Evolutionary conservation across 2,888 invertebrate genomes (phyloP).

Genomic region (Opisthograptis luteolata): DNA sequence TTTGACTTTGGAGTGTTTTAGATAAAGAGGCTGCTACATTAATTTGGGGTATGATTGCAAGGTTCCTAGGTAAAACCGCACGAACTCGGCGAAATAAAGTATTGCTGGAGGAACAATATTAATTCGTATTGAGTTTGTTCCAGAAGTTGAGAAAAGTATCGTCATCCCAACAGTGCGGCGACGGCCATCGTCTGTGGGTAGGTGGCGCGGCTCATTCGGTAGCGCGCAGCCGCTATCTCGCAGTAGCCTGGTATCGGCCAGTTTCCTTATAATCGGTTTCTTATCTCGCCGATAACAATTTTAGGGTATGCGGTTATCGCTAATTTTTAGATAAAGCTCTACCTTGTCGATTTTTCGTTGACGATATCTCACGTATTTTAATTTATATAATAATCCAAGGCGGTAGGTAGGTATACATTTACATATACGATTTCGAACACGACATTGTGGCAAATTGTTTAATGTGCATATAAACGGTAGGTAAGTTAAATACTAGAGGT

Average conservation of each 20-base stretch:
- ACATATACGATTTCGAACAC: not conserved
- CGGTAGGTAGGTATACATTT: too few species aligned
- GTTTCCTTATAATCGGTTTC: constrained; percentile 23
- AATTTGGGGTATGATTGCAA: too few species aligned
- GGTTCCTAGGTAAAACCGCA: too few species aligned
- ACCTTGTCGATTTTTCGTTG: constrained; percentile 12
- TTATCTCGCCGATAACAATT: constrained; percentile 29
- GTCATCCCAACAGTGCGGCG: too few species aligned
- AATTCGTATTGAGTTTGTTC: too few species aligned
- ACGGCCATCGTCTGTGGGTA: not conserved
- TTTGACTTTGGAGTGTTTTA: too few species aligned
- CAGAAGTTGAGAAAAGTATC: too few species aligned
- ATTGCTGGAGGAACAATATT: too few species aligned
- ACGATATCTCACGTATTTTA: constrained; percentile 33
- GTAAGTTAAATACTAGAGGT: too few species aligned
- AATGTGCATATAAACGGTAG: not conserved
- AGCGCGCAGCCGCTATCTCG: constrained; percentile 18
- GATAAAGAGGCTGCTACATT: too few species aligned
- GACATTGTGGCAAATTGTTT: not conserved
- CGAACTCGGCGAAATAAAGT: too few species aligned
- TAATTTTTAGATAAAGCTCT: constrained; percentile 29
- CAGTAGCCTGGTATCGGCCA: constrained; percentile 34
- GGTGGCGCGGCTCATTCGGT: constrained; percentile 3
- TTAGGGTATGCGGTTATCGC: constrained; percentile 31
- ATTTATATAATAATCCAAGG: not conserved